Evolutionary conservation across 2,888 invertebrate genomes (phyloP).

Genomic region (Trissolcus japonicus): DNA sequence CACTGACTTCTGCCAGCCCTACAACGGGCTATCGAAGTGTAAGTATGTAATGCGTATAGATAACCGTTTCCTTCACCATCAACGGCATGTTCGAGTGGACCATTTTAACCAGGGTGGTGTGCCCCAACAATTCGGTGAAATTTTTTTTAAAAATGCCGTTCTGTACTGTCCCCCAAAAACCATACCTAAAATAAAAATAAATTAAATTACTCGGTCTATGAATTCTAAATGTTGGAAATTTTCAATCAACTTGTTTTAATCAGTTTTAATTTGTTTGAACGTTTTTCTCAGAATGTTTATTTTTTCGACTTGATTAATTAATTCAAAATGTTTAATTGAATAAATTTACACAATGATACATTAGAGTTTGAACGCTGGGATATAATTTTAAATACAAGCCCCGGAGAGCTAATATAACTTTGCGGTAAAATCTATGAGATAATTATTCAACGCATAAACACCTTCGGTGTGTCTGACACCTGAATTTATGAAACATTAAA

Average conservation of each 20-base stretch:
- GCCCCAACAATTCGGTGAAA: constrained; percentile 20
- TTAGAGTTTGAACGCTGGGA: not conserved
- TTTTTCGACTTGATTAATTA: too few species aligned
- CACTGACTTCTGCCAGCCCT: constrained; percentile 56
- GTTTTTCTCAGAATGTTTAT: too few species aligned
- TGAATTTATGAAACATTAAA: constrained; percentile 4
- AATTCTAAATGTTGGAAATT: too few species aligned
- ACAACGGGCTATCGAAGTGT: constrained; percentile 50
- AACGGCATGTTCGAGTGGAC: constrained; percentile 29
- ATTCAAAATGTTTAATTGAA: too few species aligned
- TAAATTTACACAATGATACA: constrained; percentile 9
- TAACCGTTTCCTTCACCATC: constrained; percentile 48
- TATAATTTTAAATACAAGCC: constrained; percentile 9
- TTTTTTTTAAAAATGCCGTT: not conserved
- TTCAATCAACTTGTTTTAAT: too few species aligned
- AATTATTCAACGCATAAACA: constrained; percentile 12
- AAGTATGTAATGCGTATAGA: constrained; percentile 52
- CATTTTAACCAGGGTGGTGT: constrained; percentile 38
- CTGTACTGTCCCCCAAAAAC: not conserved
- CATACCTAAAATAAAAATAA: too few species aligned
- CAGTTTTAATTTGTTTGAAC: too few species aligned
- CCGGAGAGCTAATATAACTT: constrained; percentile 5
- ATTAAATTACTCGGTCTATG: too few species aligned
- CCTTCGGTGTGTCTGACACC: not conserved
- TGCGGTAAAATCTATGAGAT: constrained; percentile 8